Evolutionary conservation across 2,888 invertebrate genomes (phyloP).

Genomic region (Brachyptera risi): DNA sequence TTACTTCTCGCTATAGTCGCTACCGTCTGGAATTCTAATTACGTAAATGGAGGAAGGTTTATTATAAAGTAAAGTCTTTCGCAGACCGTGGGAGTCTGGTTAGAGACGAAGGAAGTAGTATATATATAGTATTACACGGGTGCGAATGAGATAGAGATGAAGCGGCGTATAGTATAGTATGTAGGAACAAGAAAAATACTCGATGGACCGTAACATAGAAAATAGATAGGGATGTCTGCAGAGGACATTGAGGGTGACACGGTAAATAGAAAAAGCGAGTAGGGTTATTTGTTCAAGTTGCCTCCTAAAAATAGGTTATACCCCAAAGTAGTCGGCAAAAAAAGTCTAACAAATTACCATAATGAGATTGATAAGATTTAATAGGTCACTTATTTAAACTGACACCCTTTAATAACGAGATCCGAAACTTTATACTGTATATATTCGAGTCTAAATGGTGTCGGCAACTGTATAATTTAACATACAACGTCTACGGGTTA

Average conservation of each 20-base stretch:
- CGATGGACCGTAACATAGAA: not conserved
- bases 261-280: not conserved
- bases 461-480: not conserved
- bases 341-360: too few relatives aligned
- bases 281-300: too few relatives aligned
- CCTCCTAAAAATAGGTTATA: too few relatives aligned
- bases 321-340: too few relatives aligned
- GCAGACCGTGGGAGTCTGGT: not conserved
- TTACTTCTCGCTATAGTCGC: not conserved
- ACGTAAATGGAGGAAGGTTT: slow-evolving; percentile 31
- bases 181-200: not conserved
- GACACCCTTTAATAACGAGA: too few relatives aligned
- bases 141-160: not conserved
- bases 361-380: too few relatives aligned
- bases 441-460: too few relatives aligned
- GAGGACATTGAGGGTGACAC: not conserved
- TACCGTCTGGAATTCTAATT: slow-evolving; percentile 31
- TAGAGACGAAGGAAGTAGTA: not conserved
- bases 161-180: not conserved
- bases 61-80: slow-evolving; percentile 28
- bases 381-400: too few relatives aligned
- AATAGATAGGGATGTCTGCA: slow-evolving; percentile 4
- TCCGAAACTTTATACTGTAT: too few relatives aligned
- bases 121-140: not conserved
- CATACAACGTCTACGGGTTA: too few relatives aligned